These are phyloP conservation scores for Platysternon megacephalum DNA, from an alignment of 2,113 vertebrate genomes.

Conservation along the genomic window DNA sequence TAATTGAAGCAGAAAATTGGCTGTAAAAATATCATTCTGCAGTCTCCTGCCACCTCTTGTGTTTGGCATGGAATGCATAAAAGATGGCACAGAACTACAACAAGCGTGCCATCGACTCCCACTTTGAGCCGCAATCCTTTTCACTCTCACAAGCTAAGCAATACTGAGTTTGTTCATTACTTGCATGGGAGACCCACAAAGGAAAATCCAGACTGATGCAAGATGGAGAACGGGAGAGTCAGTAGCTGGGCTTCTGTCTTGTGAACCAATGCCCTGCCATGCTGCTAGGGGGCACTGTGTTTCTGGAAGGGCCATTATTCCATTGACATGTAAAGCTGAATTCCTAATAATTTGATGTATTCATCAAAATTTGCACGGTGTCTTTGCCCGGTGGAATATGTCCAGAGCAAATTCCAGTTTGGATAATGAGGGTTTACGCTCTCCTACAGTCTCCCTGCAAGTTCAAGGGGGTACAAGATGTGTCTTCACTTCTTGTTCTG, in stretches of 20 bases:
- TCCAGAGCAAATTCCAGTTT: background rate
- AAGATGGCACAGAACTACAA: background rate
- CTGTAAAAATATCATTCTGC: background rate
- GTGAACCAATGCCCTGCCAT: background rate
- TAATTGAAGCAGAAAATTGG: background rate
- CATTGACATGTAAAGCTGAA: background rate
- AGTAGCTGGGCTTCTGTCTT: background rate
- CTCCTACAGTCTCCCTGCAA: background rate
- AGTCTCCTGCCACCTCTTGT: background rate
- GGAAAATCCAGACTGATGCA: background rate
- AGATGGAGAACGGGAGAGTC: background rate
- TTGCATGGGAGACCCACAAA: background rate
- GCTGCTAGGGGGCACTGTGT: background rate
- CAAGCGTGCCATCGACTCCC: background rate
- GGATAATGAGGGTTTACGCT: background rate
- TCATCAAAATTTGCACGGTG: background rate
- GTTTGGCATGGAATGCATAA: background rate
- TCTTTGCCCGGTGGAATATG: background rate
- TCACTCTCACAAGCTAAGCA: background rate
- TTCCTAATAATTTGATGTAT: background rate
- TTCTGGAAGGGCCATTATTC: background rate
- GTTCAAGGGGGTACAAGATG: background rate
- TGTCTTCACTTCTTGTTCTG: accelerated
- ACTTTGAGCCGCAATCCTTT: background rate
- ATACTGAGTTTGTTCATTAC: background rate